These are phyloP conservation scores for Lordiphosa fenestrarum DNA, from an alignment of 2,888 invertebrate genomes.

Conservation along the genomic window DNA sequence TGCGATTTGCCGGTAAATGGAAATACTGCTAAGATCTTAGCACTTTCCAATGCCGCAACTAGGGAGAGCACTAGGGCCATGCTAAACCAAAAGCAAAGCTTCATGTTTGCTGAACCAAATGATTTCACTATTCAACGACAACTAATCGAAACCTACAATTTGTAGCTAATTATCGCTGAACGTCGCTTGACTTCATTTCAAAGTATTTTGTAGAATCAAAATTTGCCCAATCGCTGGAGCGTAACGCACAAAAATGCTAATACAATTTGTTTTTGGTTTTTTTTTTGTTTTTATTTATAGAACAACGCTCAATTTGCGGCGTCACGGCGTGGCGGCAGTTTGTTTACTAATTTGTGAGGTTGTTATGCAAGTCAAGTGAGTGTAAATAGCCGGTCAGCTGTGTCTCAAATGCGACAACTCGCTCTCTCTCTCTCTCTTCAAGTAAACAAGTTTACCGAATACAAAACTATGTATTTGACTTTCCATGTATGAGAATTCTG, in stretches of 20 bases:
- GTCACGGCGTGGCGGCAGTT: slow-evolving; percentile 32
- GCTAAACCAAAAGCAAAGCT: not conserved
- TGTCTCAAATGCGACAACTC: too few species aligned
- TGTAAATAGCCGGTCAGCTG: too few species aligned
- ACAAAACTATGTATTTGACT: too few species aligned
- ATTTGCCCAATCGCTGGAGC: slow-evolving; percentile 33
- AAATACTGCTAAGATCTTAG: slow-evolving; percentile 62
- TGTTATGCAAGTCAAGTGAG: slow-evolving; percentile 35
- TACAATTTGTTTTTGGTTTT: not conserved
- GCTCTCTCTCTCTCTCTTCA: not conserved
- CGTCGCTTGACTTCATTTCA: slow-evolving; percentile 1
- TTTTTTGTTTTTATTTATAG: slow-evolving; percentile 21
- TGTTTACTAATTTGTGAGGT: slow-evolving; percentile 32
- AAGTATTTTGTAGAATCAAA: slow-evolving; percentile 1
- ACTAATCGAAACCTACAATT: slow-evolving; percentile 35
- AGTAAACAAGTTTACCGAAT: too few species aligned
- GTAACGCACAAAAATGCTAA: slow-evolving; percentile 7
- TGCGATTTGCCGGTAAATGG: slow-evolving; percentile 71
- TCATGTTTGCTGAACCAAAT: slow-evolving; percentile 20
- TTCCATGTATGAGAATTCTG: too few species aligned
- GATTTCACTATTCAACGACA: slow-evolving; percentile 8
- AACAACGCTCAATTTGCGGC: slow-evolving; percentile 4
- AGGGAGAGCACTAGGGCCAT: slow-evolving; percentile 22
- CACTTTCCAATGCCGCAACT: slow-evolving; percentile 23
- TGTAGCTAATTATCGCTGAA: slow-evolving; percentile 31